Evolutionary conservation across 2,113 vertebrate genomes (phyloP).

Genomic region (Dinomys branickii): DNA sequence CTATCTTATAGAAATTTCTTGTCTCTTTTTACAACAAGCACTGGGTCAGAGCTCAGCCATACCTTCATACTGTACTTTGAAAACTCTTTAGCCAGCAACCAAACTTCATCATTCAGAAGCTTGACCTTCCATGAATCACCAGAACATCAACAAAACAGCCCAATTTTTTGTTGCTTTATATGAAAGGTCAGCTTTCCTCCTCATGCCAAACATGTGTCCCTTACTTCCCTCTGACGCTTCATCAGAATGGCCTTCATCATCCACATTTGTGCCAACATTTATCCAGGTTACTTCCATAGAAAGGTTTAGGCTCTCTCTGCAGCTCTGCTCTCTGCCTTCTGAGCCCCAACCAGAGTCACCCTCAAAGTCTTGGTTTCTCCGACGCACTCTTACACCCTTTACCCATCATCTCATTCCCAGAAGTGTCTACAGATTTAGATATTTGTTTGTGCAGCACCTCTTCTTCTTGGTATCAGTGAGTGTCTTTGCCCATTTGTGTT

Average conservation of each 20-base stretch:
- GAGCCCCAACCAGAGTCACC: neutral
- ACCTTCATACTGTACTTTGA: neutral
- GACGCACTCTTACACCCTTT: neutral
- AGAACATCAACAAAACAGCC: neutral
- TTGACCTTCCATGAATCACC: neutral
- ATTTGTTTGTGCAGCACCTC: neutral
- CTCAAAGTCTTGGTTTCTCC: neutral
- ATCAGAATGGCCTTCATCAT: neutral
- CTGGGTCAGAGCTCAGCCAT: neutral
- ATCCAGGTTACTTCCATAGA: no score
- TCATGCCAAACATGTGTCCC: neutral
- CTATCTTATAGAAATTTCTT: neutral
- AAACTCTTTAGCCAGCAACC: no score
- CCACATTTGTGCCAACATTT: neutral
- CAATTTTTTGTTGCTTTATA: neutral
- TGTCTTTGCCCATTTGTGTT: neutral
- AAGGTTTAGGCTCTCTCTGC: neutral
- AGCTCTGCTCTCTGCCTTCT: neutral
- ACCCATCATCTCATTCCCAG: no score
- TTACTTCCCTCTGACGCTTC: neutral
- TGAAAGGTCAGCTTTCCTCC: no score
- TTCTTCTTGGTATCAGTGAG: neutral
- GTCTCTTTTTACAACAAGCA: neutral
- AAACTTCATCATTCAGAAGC: neutral
- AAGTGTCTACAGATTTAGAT: neutral